These are phyloP conservation scores for Agonopterix heracliana DNA, from an alignment of 2,888 invertebrate species.

Conservation along the genomic window DNA sequence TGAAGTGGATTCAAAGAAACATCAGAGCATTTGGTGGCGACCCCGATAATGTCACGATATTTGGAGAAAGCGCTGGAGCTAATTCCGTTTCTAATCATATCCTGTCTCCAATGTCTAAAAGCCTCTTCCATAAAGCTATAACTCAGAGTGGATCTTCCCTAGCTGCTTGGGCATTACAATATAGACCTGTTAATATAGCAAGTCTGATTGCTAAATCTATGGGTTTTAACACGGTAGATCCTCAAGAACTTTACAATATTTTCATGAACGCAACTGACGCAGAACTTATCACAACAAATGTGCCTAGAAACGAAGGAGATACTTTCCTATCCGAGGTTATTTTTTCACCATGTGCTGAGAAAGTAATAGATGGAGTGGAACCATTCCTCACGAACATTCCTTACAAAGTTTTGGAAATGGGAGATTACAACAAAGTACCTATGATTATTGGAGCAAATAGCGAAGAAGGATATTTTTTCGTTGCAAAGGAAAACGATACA, in stretches of 20 bases:
- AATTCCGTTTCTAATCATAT: constrained; percentile 51
- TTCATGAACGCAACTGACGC: constrained; percentile 39
- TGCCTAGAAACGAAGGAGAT: constrained; percentile 41
- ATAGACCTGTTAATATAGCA: constrained; percentile 42
- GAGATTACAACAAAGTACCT: constrained; percentile 50
- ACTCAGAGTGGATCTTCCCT: constrained; percentile 55
- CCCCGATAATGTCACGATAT: constrained; percentile 46
- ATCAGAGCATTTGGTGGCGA: constrained; percentile 50
- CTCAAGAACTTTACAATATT: constrained; percentile 42
- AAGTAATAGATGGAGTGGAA: constrained; percentile 43
- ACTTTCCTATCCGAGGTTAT: constrained; percentile 39
- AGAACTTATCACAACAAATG: constrained; percentile 44
- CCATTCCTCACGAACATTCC: constrained; percentile 51
- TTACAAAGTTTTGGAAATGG: constrained; percentile 33
- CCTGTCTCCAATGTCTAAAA: constrained; percentile 52
- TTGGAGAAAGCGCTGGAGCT: constrained; percentile 60
- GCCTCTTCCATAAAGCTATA: constrained; percentile 57
- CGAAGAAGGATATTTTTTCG: constrained; percentile 47
- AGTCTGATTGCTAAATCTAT: constrained; percentile 46
- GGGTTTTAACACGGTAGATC: constrained; percentile 36
- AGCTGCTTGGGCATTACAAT: constrained; percentile 47
- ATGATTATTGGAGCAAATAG: constrained; percentile 46
- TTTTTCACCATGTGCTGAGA: constrained; percentile 48
- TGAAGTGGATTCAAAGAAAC: constrained; percentile 49
- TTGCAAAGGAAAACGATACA: constrained; percentile 39